These are phyloP conservation scores for Philopedon plagiatum DNA, from an alignment of 2,888 invertebrate genomes.

Conservation along the genomic window DNA sequence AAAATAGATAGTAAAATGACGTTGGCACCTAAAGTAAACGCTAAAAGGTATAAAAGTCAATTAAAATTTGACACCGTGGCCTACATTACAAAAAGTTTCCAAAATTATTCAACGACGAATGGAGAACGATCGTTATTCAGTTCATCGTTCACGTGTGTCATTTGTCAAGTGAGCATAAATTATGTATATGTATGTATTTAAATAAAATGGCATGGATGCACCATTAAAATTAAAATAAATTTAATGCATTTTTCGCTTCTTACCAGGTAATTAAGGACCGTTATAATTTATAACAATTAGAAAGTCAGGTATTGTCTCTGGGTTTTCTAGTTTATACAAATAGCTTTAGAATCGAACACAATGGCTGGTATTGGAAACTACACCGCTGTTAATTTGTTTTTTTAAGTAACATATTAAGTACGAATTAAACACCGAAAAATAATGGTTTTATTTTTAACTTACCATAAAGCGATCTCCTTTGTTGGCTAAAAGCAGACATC, in stretches of 20 bases:
- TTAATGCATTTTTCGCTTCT: too few relatives aligned
- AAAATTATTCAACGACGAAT: background rate
- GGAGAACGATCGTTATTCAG: background rate
- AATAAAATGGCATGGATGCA: conserved; percentile 5
- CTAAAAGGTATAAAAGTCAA: background rate
- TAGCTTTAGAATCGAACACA: too few relatives aligned
- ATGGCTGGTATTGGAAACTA: too few relatives aligned
- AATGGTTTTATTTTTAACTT: too few relatives aligned
- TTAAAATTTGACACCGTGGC: conserved; percentile 1
- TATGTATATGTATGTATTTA: too few relatives aligned
- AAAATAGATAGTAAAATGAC: background rate
- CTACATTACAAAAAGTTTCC: conserved; percentile 2
- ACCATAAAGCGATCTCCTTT: too few relatives aligned
- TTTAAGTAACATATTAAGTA: too few relatives aligned
- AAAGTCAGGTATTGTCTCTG: background rate
- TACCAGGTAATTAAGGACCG: too few relatives aligned
- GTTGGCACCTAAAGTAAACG: background rate
- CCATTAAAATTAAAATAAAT: background rate
- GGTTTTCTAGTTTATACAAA: background rate
- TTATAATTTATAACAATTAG: background rate
- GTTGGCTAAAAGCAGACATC: too few relatives aligned
- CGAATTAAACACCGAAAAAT: too few relatives aligned
- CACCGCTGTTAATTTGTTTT: too few relatives aligned
- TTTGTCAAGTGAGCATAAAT: background rate
- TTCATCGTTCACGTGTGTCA: background rate